Evolutionary conservation across 1,140 invertebrate genomes (phyloP), one percentile per base, ranked within the genome.

Genomic region (Papilio xuthus): DNA sequence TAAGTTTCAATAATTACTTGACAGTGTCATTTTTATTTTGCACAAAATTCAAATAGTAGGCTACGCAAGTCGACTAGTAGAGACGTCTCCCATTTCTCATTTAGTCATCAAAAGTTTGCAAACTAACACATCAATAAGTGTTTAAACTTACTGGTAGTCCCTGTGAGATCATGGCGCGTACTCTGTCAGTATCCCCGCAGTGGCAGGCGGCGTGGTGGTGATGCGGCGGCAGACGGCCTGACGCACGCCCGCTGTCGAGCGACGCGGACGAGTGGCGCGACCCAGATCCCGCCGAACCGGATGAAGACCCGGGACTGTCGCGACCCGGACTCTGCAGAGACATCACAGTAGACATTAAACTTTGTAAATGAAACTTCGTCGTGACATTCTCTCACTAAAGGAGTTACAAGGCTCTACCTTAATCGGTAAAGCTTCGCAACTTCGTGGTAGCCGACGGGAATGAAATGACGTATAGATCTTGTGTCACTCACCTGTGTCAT

Each of bases 251-350:
- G 84, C 97, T 98, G 93, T 99, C 98, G 85, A 98, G 94, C 78
- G 98, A 98, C 53, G 98, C 98, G 0, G 98, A 98, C 80, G 97
- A 98, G 89, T 98, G 97, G n/a, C 97, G 95, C 23, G 96, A 97
- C 8, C 97, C 96, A 0, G 95, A 96, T 8, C 96, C 96, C 0
- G 96, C 95, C 10, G 96, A 97, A 1, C 97, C 97, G 74, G 97
- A 97, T 10, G 97, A 98, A 0, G 97, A 98, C 26, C 97, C 97
- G 4, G 97, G 97, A 91, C 97, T 98, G 90, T 98, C 98, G 71
- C 97, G 95, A 20, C 97, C 98, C 23, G 97, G 98, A 86, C 97
- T 98, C 96, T 97, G 95, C 60, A 84, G 92, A 83, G 47, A 53
- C 18, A 53, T 6, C 15, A 20, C 9, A 12, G 50, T 53, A n/a